Base-by-base conservation (phyloP, 2,888 invertebrate species). In the Oligia strigilis region DNA sequence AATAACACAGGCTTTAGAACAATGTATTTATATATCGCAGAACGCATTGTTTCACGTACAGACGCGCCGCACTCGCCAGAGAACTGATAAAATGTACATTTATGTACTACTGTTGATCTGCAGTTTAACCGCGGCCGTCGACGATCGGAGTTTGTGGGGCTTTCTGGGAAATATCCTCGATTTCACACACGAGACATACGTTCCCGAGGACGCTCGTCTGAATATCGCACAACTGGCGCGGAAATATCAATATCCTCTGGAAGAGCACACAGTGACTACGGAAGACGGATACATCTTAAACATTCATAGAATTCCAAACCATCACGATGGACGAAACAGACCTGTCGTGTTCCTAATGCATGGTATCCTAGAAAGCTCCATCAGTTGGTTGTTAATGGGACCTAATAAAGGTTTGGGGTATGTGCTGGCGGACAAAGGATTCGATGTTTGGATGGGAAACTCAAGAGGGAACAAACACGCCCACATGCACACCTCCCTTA, bases 361-460 rank as follows among this genome's bases (percentile, higher is more conserved):
- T 91, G 99, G 99, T 0, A 95, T 99, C 11, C 91, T 98, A 19
- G 97, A 98, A 36, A 89, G 90, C 19, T 91, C 92, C 0, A 89
- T 91, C 55, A 85, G 84, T 72, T 92, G 91, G 91, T 49, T 92
- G 49, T 94, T 98, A 1, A 97, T 98, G 89, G 98, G 98, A 23
- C 98, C 97, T 6, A 94, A 97, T 74, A 97, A 97, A 85, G 97
- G 97, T 88, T 84, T 97, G 78, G 98, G 95, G 87, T 98, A 97
- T 94, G 96, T 98, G 90, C 96, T 98, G 77, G 97, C 98, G 0
- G 98, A 98, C 83, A 91, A 94, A 70, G 98, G 98, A 6, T 98
- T 97, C 89, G 98, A 98, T 88, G 98, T 98, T 0, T 99, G 99
- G 99, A 92, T 99, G 92, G 98, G 98, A 1, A 99, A 99, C 93